Conservation (phyloP, 2,113 vertebrate species). For the Anthoscopus minutus region DNA sequence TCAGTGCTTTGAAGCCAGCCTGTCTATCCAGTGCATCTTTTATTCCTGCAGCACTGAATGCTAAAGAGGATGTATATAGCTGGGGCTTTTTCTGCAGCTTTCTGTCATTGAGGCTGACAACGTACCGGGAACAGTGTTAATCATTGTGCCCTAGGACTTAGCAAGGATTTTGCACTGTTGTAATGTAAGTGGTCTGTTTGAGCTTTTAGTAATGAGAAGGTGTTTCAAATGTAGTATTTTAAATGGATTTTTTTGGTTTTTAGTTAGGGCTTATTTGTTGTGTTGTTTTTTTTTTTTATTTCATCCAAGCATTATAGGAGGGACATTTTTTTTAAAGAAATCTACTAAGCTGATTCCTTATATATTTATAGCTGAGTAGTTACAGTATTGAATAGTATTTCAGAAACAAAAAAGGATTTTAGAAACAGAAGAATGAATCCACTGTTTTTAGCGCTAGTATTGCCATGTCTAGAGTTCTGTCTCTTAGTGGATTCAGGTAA, state of each 20-base stretch:
- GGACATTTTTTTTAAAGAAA: background rate
- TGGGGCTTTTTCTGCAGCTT: background rate
- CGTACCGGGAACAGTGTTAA: background rate
- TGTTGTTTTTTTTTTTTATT: background rate
- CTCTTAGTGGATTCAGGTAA: background rate
- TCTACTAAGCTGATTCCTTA: background rate
- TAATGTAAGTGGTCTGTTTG: background rate
- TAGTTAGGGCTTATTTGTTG: background rate
- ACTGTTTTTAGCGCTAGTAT: background rate
- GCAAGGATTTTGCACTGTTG: background rate
- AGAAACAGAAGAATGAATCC: background rate
- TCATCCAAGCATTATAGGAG: background rate
- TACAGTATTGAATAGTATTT: background rate
- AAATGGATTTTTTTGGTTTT: rapidly evolving
- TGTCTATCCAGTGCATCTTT: background rate
- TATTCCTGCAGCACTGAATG: background rate
- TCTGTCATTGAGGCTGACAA: background rate
- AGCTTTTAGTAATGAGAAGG: background rate
- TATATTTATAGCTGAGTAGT: background rate
- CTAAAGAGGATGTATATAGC: background rate
- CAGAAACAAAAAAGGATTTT: background rate
- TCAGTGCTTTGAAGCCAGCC: conserved; percentile 20
- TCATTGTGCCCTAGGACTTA: background rate
- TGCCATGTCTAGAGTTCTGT: background rate
- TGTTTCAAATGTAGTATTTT: background rate